These are phyloP conservation scores for Grantiella picta DNA, from an alignment of 2,113 vertebrate genomes.

Conservation along the genomic window DNA sequence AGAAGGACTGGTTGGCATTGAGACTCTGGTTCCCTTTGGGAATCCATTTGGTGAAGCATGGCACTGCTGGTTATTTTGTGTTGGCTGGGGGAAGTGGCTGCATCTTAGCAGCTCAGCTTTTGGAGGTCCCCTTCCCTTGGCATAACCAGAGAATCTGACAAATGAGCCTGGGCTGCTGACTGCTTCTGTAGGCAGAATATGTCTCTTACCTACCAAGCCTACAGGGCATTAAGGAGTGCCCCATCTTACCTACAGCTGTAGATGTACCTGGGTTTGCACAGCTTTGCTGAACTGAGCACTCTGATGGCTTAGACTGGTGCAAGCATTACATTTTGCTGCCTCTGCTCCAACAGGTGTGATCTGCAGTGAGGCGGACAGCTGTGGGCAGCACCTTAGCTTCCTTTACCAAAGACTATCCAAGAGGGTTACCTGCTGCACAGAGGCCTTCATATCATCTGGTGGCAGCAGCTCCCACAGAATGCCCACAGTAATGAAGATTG, in stretches of 20 bases:
- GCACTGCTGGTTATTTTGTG: not conserved
- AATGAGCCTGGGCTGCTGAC: too few relatives aligned
- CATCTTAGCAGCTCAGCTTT: not conserved
- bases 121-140: not conserved
- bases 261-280: not conserved
- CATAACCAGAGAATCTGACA: not conserved
- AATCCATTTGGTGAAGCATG: not conserved
- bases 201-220: not conserved
- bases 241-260: not conserved
- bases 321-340: not conserved
- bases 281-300: not conserved
- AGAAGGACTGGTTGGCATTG: rapidly evolving
- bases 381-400: not conserved
- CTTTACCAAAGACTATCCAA: not conserved
- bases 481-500: rapidly evolving
- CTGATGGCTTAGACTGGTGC: rapidly evolving
- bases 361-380: not conserved
- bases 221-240: not conserved
- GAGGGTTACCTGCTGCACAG: not conserved
- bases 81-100: not conserved
- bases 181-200: not conserved
- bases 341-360: not conserved
- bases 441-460: not conserved
- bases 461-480: not conserved
- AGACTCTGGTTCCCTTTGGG: not conserved